These are phyloP conservation scores for Bembecia ichneumoniformis DNA, from an alignment of 2,888 invertebrate species.

Conservation along the genomic window DNA sequence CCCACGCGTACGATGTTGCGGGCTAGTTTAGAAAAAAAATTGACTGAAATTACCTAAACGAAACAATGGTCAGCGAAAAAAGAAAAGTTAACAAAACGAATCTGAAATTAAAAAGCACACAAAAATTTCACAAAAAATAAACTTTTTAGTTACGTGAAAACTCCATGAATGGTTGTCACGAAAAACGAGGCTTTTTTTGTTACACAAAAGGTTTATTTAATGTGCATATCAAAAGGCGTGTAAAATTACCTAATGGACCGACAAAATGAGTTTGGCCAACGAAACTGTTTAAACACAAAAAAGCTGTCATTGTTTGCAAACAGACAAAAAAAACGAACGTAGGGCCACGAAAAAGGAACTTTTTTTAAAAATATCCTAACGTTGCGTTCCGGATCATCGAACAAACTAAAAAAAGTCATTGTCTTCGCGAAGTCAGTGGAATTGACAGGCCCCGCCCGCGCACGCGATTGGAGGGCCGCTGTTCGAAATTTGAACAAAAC, in stretches of 20 bases:
- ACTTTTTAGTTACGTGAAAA: too few species aligned
- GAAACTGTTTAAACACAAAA: slow-evolving; percentile 8
- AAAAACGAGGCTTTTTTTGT: too few species aligned
- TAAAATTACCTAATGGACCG: slow-evolving; percentile 1
- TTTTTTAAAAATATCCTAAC: slow-evolving; percentile 15
- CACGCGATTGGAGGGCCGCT: slow-evolving; percentile 62
- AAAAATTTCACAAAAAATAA: too few species aligned
- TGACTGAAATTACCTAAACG: too few species aligned
- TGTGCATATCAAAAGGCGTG: background rate
- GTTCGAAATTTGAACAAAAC: slow-evolving; percentile 68
- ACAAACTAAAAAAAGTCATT: slow-evolving; percentile 49
- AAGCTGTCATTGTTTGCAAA: slow-evolving; percentile 1
- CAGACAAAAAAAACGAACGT: slow-evolving; percentile 6
- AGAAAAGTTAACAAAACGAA: too few species aligned
- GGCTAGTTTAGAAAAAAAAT: too few species aligned
- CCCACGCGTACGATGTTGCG: too few species aligned
- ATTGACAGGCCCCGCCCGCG: slow-evolving; percentile 68
- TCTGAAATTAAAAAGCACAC: too few species aligned
- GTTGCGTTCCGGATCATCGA: slow-evolving; percentile 28
- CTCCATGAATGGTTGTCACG: too few species aligned
- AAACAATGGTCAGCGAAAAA: too few species aligned
- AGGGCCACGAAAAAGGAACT: slow-evolving; percentile 16
- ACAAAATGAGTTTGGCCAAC: slow-evolving; percentile 4
- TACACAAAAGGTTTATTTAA: background rate
- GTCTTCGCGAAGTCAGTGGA: slow-evolving; percentile 62